Evolutionary conservation across 1,140 invertebrate genomes (phyloP).

Genomic region (Drosophila jambulina): DNA sequence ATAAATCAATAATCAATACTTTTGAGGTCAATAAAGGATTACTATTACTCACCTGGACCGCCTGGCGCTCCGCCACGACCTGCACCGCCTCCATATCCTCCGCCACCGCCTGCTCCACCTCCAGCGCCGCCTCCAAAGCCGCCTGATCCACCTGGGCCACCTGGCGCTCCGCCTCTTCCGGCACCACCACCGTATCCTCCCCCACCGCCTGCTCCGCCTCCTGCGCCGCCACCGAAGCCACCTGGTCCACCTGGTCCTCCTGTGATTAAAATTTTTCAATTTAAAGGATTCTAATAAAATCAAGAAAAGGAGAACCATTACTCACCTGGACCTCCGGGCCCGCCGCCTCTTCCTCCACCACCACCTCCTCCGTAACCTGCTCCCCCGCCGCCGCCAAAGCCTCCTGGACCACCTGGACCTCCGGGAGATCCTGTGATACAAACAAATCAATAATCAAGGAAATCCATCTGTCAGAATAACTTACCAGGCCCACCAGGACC

Average conservation of each 20-base stretch:
- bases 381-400: neutral
- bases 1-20: neutral
- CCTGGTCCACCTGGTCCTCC: neutral
- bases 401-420: slow-evolving; percentile 1
- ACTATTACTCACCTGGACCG: neutral
- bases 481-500: neutral
- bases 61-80: slow-evolving; percentile 80
- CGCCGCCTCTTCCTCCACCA: slow-evolving; percentile 20
- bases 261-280: neutral
- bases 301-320: neutral
- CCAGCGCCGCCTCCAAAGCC: slow-evolving; percentile 52
- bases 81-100: slow-evolving; percentile 43
- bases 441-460: neutral
- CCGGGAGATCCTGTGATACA: neutral
- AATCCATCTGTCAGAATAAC: neutral
- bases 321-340: slow-evolving; percentile 1
- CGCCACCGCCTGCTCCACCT: slow-evolving; percentile 71
- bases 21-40: neutral
- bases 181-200: slow-evolving; percentile 35
- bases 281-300: neutral
- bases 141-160: slow-evolving; percentile 20
- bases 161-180: no score
- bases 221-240: slow-evolving; percentile 61
- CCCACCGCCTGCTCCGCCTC: slow-evolving; percentile 66
- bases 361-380: slow-evolving; percentile 4